Evolutionary conservation across 1,140 invertebrate genomes (phyloP), one percentile per base, ranked within the genome.

Genomic region (Cydia amplana): DNA sequence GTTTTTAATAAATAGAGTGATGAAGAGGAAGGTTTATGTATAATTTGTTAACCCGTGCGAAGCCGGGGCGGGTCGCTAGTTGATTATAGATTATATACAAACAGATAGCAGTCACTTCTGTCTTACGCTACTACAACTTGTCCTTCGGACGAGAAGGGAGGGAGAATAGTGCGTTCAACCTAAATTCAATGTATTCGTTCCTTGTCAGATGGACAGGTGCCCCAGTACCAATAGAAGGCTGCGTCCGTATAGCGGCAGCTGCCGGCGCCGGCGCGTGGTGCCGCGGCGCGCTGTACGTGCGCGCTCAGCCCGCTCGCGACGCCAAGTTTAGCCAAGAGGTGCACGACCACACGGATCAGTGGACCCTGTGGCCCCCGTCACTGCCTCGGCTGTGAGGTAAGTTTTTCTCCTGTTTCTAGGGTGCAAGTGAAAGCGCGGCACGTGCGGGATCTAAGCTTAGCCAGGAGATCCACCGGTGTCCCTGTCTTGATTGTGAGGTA

Each of bases 311-410:
- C 55, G 63, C 79, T 9, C 77, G 77, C 6, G 82, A 83, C 78
- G 64, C 60, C 73, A 76, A 76, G 72, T 78, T 75, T 73, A 72
- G 64, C n/a, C 36, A 28, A 1, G 6, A 73, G 10, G 4, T 20
- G 10, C 80, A 82, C 73, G 82, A 83, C 75, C 75, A 80, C 76
- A 84, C 82, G 23, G 82, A 84, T 73, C 77, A 82, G 25, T 16
- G 46, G 3, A 14, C 67, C 25, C 73, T 83, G 23, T 73, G 79
- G 55, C 79, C 78, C 1, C 60, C 75, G 4, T 16, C 23, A n/a
- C 10, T 60, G 20, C 55, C 55, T 18, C 55, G 20, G 18, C 2
- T 60, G 18, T 60, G 20, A 60, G 55, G 49, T 51, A n/a, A 51
- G 4, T 7, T 1, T 51, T 51, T 49, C n/a, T 4, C 5, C 7